These are phyloP conservation scores for Prosapia bicincta DNA, from an alignment of 2,888 invertebrate species.

Conservation along the genomic window DNA sequence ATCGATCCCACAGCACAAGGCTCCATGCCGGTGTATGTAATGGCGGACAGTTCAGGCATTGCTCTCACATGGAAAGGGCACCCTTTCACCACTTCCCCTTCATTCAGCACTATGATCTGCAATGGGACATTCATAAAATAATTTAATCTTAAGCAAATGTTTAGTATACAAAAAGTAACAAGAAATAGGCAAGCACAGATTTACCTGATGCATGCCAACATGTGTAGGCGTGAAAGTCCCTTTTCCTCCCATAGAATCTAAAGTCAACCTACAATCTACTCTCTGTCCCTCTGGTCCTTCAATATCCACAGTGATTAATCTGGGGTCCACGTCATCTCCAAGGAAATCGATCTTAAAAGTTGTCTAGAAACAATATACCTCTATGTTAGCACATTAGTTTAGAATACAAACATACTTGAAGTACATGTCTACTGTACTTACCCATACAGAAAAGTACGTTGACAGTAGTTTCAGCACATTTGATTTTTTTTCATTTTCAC, in stretches of 20 bases:
- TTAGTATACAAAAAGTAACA: no score
- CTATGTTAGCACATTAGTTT: no score
- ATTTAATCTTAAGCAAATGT: no score
- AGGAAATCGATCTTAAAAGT: conserved; percentile 74
- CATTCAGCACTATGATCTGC: conserved; percentile 56
- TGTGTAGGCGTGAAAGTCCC: conserved; percentile 85
- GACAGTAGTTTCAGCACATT: no score
- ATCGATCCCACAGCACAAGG: conserved; percentile 93
- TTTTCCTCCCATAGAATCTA: conserved; percentile 66
- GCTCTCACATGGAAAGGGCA: conserved; percentile 77
- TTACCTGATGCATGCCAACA: conserved; percentile 87
- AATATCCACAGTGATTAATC: conserved; percentile 71
- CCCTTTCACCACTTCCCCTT: conserved; percentile 55
- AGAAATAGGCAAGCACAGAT: no score
- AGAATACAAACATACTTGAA: no score
- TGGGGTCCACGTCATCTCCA: conserved; percentile 64
- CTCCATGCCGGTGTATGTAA: conserved; percentile 89
- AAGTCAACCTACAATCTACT: conserved; percentile 54
- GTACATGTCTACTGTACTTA: no score
- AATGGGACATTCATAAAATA: no score
- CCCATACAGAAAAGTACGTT: no score
- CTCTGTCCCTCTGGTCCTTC: conserved; percentile 73
- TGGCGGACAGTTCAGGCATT: conserved; percentile 79
- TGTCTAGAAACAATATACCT: conserved; percentile 54
- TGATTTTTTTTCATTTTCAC: no score